A percentile compares a stretch with the other conserved stretches of the same genome.
phyloP scores from a whole-genome alignment of 2,888 invertebrate genomes.

The Phrixothrix hirtus region DNA sequence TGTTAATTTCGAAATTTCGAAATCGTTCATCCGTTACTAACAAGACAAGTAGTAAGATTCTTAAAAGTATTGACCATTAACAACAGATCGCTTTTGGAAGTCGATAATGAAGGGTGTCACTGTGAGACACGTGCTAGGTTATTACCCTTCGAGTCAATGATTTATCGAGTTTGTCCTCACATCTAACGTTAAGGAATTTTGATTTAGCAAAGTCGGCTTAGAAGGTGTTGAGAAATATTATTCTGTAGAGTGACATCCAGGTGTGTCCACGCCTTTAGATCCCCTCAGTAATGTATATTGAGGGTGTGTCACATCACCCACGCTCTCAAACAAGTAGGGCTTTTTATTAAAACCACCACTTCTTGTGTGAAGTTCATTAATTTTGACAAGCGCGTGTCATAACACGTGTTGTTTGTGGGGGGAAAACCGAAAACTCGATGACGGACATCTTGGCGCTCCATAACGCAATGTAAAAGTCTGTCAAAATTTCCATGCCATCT shows the following conservation, averaged over 20 bases:
- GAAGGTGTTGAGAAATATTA: conserved; percentile 43
- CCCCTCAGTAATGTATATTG: conserved; percentile 32
- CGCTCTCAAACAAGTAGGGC: conserved; percentile 41
- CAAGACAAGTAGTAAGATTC: conserved; percentile 14
- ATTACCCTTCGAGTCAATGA: conserved; percentile 10
- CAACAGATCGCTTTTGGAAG: conserved; percentile 20
- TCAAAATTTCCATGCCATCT: too few relatives aligned
- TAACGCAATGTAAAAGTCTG: too few relatives aligned
- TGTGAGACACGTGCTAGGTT: conserved; percentile 24
- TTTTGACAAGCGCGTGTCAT: conserved; percentile 53
- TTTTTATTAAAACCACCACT: conserved; percentile 48
- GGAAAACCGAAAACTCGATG: background rate
- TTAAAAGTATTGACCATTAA: conserved; percentile 19
- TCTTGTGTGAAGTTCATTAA: conserved; percentile 51
- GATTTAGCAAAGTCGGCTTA: too few relatives aligned
- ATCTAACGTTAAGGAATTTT: background rate
- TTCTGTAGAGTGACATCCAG: conserved; percentile 49
- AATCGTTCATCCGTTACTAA: conserved; percentile 20
- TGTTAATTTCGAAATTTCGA: conserved; percentile 1
- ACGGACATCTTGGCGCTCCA: background rate
- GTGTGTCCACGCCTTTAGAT: conserved; percentile 47
- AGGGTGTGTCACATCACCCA: conserved; percentile 50
- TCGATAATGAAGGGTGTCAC: conserved; percentile 30
- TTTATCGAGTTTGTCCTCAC: conserved; percentile 7
- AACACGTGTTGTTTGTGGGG: conserved; percentile 45